These are phyloP conservation scores for Cinclus cinclus DNA, from an alignment of 2,113 vertebrate genomes.

Conservation along the genomic window DNA sequence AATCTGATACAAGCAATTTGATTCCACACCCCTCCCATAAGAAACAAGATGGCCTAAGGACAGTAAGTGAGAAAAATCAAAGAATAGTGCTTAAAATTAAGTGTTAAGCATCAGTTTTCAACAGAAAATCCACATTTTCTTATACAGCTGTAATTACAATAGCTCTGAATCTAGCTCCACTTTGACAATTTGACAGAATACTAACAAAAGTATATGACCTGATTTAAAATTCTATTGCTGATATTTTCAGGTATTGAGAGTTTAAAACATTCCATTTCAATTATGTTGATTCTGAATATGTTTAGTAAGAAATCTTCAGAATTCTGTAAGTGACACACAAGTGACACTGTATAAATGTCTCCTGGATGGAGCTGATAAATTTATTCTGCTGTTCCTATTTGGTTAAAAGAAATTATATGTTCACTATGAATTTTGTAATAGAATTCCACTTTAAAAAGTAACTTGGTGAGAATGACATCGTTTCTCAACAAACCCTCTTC, in stretches of 20 bases:
- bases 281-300: not conserved
- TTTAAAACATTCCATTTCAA: not conserved
- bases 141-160: not conserved
- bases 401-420: not conserved
- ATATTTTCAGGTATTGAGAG: conserved; percentile 11
- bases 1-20: conserved; percentile 30
- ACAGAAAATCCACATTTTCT: conserved; percentile 19
- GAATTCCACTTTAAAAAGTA: not conserved
- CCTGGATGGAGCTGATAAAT: not conserved
- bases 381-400: not conserved
- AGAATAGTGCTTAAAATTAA: not conserved
- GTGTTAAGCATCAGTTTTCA: conserved; percentile 6
- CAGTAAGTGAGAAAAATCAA: not conserved
- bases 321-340: not conserved
- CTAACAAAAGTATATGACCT: not conserved
- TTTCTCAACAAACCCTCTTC: not conserved
- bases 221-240: not conserved
- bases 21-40: not conserved
- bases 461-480: not conserved
- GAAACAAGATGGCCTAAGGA: conserved; percentile 5
- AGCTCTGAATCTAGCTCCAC: not conserved
- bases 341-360: not conserved
- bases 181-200: conserved; percentile 14
- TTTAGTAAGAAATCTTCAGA: not conserved
- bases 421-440: not conserved